A percentile compares a stretch with the other conserved stretches of the same genome.
Conservation (phyloP, 2,888 invertebrate species). For the Drosophila quinaria region DNA sequence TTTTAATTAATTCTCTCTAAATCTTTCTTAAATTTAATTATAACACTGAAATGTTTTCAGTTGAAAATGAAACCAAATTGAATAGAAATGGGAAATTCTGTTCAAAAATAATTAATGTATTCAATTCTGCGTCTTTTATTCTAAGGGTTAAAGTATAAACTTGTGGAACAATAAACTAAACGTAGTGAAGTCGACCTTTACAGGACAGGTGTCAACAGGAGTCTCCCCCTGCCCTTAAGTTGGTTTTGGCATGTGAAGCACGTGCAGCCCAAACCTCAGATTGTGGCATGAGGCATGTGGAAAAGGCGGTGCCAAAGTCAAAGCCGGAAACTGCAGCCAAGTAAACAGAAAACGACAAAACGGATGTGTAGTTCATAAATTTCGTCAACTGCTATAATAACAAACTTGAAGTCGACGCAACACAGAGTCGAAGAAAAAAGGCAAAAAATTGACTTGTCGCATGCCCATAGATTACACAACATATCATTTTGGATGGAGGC, state of each 20-base stretch:
- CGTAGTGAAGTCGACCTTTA: constrained; percentile 34
- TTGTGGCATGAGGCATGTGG: constrained; percentile 32
- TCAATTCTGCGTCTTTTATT: not conserved
- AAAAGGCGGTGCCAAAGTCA: constrained; percentile 34
- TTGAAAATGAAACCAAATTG: not conserved
- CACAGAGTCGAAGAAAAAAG: not conserved
- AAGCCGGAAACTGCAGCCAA: constrained; percentile 69
- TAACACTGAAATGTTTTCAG: not conserved
- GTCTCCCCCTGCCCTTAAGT: constrained; percentile 10
- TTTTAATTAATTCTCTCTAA: not conserved
- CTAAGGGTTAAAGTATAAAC: constrained; percentile 42
- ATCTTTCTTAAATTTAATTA: not conserved
- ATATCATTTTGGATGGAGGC: constrained; percentile 54
- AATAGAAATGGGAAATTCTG: not conserved
- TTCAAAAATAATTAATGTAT: not conserved
- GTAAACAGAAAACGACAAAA: constrained; percentile 72
- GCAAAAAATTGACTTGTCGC: constrained; percentile 76
- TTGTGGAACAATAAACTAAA: constrained; percentile 57
- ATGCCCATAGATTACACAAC: constrained; percentile 67
- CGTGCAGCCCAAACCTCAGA: constrained; percentile 69
- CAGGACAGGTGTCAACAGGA: constrained; percentile 68
- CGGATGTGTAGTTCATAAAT: constrained; percentile 83
- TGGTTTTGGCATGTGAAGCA: constrained; percentile 68
- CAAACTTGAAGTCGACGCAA: constrained; percentile 59
- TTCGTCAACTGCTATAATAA: constrained; percentile 80